Conservation (phyloP, 2,888 invertebrate species). For the Drosophila subsilvestris region DNA sequence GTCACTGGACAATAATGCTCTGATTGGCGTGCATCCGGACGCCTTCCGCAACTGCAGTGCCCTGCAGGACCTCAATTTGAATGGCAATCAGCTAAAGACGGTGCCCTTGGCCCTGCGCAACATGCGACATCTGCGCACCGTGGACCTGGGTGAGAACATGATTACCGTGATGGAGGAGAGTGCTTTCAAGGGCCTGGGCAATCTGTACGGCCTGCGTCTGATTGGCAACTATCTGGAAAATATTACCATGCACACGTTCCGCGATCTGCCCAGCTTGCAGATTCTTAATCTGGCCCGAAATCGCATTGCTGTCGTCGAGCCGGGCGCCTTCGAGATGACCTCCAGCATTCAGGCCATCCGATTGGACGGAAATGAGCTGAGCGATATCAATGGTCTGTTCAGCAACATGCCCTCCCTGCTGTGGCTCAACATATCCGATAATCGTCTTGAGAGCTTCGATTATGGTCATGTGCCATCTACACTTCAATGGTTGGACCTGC, state of each 20-base stretch:
- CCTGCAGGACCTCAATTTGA: conserved; percentile 94
- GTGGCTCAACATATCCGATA: conserved; percentile 96
- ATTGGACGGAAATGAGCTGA: conserved; percentile 93
- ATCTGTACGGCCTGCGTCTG: conserved; percentile 93
- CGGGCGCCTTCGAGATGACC: conserved; percentile 91
- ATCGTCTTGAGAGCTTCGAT: conserved; percentile 94
- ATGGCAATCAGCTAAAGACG: conserved; percentile 92
- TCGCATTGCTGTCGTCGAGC: conserved; percentile 90
- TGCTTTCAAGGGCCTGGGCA: conserved; percentile 92
- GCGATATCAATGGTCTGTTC: conserved; percentile 93
- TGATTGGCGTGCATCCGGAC: conserved; percentile 93
- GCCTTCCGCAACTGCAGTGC: conserved; percentile 96
- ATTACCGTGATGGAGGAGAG: conserved; percentile 92
- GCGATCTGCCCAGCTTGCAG: conserved; percentile 91
- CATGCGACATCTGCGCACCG: conserved; percentile 93
- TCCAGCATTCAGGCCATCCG: conserved; percentile 93
- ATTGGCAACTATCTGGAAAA: conserved; percentile 94
- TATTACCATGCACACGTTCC: conserved; percentile 91
- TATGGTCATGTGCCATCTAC: conserved; percentile 92
- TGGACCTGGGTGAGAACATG: conserved; percentile 96
- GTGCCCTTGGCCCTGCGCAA: conserved; percentile 93
- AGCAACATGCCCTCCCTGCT: conserved; percentile 92
- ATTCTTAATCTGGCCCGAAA: conserved; percentile 95
- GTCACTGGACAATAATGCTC: conserved; percentile 93
- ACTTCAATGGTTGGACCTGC: conserved; percentile 95